Base-by-base conservation (phyloP, 2,888 invertebrate genomes). In the Stenoptilia bipunctidactyla region DNA sequence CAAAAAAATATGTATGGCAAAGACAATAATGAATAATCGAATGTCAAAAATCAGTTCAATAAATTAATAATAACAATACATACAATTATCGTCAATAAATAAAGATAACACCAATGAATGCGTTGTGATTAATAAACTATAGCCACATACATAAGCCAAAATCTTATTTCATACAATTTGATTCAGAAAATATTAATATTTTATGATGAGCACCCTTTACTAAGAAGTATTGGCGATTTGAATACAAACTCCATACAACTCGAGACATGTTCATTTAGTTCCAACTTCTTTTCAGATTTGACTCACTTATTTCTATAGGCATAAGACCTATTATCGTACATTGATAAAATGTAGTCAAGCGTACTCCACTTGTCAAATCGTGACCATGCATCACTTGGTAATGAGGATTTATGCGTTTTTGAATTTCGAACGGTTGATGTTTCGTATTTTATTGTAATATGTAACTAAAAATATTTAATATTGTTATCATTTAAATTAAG, bases 331-430 rank as follows among this genome's bases (percentile, higher is more conserved):
- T 49, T 66, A 13, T 20, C 4, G 8, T 5, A 8, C 20, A 3
- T 20, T 8, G 3, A 20, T 20, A 8, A 20, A 20, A 20, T 8
- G 20, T 20, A 20, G 20, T 20, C 20, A 20, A 20, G 20, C 20
- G 20, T 20, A 20, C 20, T 20, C 4, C 20, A 20, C 20, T 20
- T 20, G 20, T 20, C 20, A 20, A 20, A 30, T 30, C 34, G 80
- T 82, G 80, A 73, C 72, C 75, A 64, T 58, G 80, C 80, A 82
- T 82, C 79, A 80, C 75, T 80, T 73, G 63, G 52, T 49, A 42
- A 49, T 43, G 49, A 69, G 69, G 9, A 12, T 30, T 30, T 51
- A 61, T 58, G 59, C 64, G 66, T 64, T 71, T 69, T 69, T 9
- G 66, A 65, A 68, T 57, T 61, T 58, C 55, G 51, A 52, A 56